These are phyloP conservation scores for Kuschelorhynchus macadamiae DNA, from an alignment of 2,888 invertebrate species.

Conservation along the genomic window DNA sequence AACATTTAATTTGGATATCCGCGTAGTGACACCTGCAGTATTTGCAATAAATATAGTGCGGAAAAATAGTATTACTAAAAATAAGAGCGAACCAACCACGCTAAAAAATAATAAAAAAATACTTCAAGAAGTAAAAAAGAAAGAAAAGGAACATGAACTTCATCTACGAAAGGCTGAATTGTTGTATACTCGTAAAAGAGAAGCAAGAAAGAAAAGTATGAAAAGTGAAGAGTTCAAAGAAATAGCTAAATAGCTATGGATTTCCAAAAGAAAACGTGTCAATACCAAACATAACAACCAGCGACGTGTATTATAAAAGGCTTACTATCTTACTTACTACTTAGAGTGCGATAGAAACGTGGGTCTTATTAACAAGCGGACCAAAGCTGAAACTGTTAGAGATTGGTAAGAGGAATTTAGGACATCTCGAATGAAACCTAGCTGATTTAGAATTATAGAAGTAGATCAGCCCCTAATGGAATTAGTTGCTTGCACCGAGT, in stretches of 20 bases:
- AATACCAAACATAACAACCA: conserved; percentile 22
- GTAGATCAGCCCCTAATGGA: conserved; percentile 28
- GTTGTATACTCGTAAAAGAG: too few species aligned
- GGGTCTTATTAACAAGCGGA: conserved; percentile 28
- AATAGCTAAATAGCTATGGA: conserved; percentile 14
- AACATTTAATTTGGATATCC: too few species aligned
- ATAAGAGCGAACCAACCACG: not conserved
- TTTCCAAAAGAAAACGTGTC: conserved; percentile 29
- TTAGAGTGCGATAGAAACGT: conserved; percentile 29
- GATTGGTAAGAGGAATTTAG: conserved; percentile 30
- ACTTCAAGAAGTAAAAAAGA: conserved; percentile 10
- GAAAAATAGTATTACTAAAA: conserved; percentile 8
- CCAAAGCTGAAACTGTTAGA: conserved; percentile 17
- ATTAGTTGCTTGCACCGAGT: conserved; percentile 8
- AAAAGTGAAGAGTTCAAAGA: conserved; percentile 2
- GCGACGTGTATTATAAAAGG: conserved; percentile 24
- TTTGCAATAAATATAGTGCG: too few species aligned
- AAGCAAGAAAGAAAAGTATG: conserved; percentile 7
- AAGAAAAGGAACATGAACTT: conserved; percentile 3
- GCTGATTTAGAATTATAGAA: conserved; percentile 19
- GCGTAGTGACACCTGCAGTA: too few species aligned
- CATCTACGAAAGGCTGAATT: conserved; percentile 10
- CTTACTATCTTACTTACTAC: conserved; percentile 23
- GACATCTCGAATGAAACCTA: conserved; percentile 16
- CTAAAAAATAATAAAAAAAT: not conserved